Percentiles rank a stretch among this genome's conserved stretches.
Evolutionary conservation across 2,797 vertebrate genomes (phyloP).

Genomic region (Cyclopterus lumpus): DNA sequence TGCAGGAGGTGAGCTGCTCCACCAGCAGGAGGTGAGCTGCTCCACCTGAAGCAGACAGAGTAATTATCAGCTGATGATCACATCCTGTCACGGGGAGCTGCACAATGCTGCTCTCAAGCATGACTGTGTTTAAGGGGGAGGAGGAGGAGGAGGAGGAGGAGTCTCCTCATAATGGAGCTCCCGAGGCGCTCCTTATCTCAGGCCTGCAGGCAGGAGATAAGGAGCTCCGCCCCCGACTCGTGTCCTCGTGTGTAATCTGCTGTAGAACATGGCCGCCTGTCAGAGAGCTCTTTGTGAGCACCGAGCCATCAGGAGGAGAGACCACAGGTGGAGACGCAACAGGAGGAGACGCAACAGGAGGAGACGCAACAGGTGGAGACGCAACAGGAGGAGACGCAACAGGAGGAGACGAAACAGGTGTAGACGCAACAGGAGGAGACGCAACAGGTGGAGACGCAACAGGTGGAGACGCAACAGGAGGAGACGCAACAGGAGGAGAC

Average conservation of each 20-base stretch:
- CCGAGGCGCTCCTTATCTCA: conserved; percentile 82
- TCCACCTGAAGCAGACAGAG: neutral
- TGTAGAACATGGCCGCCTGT: conserved; percentile 79
- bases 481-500: too few relatives aligned
- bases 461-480: too few relatives aligned
- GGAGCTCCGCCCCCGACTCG: conserved; percentile 68
- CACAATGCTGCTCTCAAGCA: neutral
- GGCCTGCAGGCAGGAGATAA: conserved; percentile 80
- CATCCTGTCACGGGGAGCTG: neutral
- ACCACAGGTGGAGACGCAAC: neutral
- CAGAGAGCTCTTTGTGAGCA: conserved; percentile 78
- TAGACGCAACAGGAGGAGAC: too few relatives aligned
- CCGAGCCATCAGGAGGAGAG: conserved; percentile 28
- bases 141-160: neutral
- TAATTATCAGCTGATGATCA: neutral
- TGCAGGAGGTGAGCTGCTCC: too few relatives aligned
- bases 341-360: too few relatives aligned
- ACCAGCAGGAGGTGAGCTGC: too few relatives aligned
- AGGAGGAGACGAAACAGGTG: too few relatives aligned
- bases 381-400: too few relatives aligned
- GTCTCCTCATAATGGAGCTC: conserved; percentile 77
- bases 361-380: too few relatives aligned
- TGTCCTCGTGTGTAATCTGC: conserved; percentile 82
- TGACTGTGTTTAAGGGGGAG: neutral
- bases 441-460: too few relatives aligned